Evolutionary conservation across 2,888 invertebrate species (phyloP).

Genomic region (Thyatira batis): DNA sequence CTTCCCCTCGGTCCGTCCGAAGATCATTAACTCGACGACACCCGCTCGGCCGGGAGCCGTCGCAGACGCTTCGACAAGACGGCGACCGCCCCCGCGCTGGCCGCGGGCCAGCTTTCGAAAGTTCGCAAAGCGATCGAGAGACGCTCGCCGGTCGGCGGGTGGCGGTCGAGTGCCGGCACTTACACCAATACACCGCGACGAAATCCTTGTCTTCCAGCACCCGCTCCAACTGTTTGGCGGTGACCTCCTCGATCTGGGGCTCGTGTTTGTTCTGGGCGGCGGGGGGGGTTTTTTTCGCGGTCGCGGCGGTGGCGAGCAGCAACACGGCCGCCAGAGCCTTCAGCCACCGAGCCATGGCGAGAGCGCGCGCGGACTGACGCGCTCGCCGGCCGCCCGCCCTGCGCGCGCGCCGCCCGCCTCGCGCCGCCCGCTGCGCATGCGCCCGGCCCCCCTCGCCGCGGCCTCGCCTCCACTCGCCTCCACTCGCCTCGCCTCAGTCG

Average conservation of each 20-base stretch:
- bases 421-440: conserved; percentile 40
- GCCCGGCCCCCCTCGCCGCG: conserved; percentile 22
- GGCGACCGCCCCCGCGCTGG: conserved; percentile 56
- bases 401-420: conserved; percentile 51
- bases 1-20: conserved; percentile 58
- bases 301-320: conserved; percentile 79
- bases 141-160: conserved; percentile 50
- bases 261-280: conserved; percentile 72
- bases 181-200: conserved; percentile 98
- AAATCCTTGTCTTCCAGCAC: conserved; percentile 95
- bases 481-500: conserved; percentile 18
- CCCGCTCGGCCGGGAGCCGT: conserved; percentile 72
- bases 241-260: conserved; percentile 96
- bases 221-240: conserved; percentile 94
- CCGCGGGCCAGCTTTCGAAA: conserved; percentile 49
- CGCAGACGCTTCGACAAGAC: conserved; percentile 65
- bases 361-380: conserved; percentile 77
- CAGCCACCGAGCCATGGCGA: conserved; percentile 81
- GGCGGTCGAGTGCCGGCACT: conserved; percentile 79
- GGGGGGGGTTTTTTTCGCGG: conserved; percentile 73
- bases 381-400: conserved; percentile 51
- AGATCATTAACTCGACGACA: conserved; percentile 74
- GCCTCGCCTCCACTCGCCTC: conserved; percentile 13
- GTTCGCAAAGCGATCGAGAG: conserved; percentile 54
- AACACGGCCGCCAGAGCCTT: conserved; percentile 76